Evolutionary conservation across 2,888 invertebrate species (phyloP).

Genomic region (Spodoptera exigua): DNA sequence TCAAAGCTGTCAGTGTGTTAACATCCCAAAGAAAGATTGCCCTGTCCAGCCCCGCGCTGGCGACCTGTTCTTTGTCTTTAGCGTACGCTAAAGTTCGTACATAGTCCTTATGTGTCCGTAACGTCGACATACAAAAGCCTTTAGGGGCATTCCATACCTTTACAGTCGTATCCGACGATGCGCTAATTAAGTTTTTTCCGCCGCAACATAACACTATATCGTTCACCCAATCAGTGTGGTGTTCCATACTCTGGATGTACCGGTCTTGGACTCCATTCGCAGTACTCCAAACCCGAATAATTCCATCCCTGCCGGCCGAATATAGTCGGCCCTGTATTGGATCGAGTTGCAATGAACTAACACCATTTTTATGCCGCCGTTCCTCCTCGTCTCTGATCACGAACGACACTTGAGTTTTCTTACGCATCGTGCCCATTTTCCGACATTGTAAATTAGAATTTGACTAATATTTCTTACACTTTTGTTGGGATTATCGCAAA

Average conservation of each 20-base stretch:
- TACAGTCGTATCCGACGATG: constrained; percentile 99
- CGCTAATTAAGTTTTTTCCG: constrained; percentile 99
- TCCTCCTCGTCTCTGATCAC: constrained; percentile 99
- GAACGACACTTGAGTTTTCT: constrained; percentile 96
- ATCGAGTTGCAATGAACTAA: constrained; percentile 98
- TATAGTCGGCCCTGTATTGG: constrained; percentile 95
- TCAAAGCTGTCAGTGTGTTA: constrained; percentile 98
- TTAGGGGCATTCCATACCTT: constrained; percentile 99
- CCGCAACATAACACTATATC: constrained; percentile 99
- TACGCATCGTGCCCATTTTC: constrained; percentile 88
- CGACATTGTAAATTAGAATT: constrained; percentile 82
- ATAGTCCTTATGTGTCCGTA: constrained; percentile 99
- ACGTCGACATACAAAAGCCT: constrained; percentile 99
- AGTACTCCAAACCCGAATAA: constrained; percentile 97
- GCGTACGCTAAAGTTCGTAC: constrained; percentile 99
- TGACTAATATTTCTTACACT: constrained; percentile 61
- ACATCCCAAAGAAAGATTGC: constrained; percentile 99
- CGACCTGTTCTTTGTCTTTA: constrained; percentile 98
- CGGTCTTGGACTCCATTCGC: constrained; percentile 87
- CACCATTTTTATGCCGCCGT: constrained; percentile 97
- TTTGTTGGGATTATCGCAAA: constrained; percentile 48
- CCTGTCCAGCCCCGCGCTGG: constrained; percentile 98
- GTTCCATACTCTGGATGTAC: constrained; percentile 99
- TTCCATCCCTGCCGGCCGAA: constrained; percentile 98
- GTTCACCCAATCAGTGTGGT: constrained; percentile 99